Evolutionary conservation across 1,140 invertebrate species (phyloP).

Genomic region (Habropoda laboriosa): DNA sequence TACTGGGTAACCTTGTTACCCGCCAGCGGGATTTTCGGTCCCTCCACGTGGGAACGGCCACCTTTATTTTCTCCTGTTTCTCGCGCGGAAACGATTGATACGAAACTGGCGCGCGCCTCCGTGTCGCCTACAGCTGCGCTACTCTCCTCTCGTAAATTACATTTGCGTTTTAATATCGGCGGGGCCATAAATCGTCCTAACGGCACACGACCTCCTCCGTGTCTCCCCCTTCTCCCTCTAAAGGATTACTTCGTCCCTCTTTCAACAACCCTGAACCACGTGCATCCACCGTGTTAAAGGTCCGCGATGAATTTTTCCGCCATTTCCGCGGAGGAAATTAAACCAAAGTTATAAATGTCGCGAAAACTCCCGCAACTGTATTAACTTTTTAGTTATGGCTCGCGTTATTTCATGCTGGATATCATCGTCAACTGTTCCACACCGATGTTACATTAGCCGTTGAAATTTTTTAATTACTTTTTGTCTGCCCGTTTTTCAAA

Average conservation of each 20-base stretch:
- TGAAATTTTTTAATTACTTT: too few species aligned
- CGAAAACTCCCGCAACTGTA: too few species aligned
- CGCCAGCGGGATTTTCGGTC: conserved; percentile 26
- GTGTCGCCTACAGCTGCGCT: conserved; percentile 22
- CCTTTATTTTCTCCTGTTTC: background rate
- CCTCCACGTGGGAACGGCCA: conserved; percentile 16
- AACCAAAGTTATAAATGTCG: background rate
- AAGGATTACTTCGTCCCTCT: too few species aligned
- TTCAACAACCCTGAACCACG: background rate
- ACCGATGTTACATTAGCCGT: too few species aligned
- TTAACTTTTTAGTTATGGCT: too few species aligned
- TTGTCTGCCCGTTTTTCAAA: too few species aligned
- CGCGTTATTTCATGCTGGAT: too few species aligned
- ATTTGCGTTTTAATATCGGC: conserved; percentile 71
- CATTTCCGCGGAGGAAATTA: conserved; percentile 13
- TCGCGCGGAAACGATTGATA: conserved; percentile 36
- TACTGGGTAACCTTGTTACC: conserved; percentile 30
- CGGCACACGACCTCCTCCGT: background rate
- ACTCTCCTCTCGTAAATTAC: conserved; percentile 63
- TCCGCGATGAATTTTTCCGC: conserved; percentile 30
- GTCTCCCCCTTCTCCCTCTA: background rate
- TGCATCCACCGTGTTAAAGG: conserved; percentile 11
- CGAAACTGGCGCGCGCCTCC: background rate
- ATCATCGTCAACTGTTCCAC: too few species aligned
- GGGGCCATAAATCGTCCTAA: conserved; percentile 57